Evolutionary conservation across 2,113 vertebrate species (phyloP).

Genomic region (Oncorhynchus keta): DNA sequence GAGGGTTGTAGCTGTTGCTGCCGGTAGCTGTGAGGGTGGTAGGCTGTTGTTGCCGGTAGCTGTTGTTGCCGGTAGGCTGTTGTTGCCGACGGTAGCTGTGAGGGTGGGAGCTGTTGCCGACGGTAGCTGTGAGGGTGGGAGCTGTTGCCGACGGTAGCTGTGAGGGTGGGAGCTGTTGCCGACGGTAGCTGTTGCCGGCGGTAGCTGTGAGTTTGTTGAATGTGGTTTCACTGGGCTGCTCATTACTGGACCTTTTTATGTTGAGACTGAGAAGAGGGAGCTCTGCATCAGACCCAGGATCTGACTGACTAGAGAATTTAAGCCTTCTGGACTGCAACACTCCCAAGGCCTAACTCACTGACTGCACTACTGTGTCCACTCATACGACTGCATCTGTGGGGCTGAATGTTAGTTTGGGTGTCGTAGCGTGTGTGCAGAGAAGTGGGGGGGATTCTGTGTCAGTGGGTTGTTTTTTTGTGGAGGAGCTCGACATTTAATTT

Average conservation of each 20-base stretch:
- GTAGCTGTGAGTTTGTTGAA: too few relatives aligned
- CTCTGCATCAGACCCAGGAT: background rate
- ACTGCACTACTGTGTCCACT: background rate
- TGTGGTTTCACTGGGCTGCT: background rate
- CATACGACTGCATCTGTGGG: background rate
- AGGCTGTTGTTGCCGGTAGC: too few relatives aligned
- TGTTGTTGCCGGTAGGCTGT: too few relatives aligned
- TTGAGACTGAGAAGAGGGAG: background rate
- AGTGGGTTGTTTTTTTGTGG: background rate
- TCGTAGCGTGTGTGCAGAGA: background rate
- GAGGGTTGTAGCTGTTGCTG: too few relatives aligned
- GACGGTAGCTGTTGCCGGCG: too few relatives aligned
- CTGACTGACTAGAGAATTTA: background rate
- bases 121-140: too few relatives aligned
- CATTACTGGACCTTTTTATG: background rate
- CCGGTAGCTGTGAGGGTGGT: too few relatives aligned
- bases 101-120: too few relatives aligned
- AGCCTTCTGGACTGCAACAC: background rate
- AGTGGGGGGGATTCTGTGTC: too few relatives aligned
- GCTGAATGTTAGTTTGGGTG: constrained; percentile 14
- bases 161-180: too few relatives aligned
- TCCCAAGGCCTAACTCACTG: background rate
- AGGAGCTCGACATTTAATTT: background rate
- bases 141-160: too few relatives aligned
- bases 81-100: too few relatives aligned